Base-by-base conservation (phyloP, 2,797 vertebrate genomes). In the Mycteria americana region DNA sequence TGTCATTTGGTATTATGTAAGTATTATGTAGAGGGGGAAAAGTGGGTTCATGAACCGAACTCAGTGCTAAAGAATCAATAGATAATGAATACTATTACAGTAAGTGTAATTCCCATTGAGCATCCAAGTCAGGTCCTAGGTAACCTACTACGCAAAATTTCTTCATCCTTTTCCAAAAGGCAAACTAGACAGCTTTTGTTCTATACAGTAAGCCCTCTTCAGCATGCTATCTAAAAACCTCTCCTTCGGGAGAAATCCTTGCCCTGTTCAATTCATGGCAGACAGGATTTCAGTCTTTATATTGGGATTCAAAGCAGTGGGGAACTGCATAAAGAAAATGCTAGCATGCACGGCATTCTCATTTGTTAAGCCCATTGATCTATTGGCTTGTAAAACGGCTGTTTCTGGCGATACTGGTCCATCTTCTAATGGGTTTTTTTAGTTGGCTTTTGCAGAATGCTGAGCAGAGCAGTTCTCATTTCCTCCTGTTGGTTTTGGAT, bases 401-500 rank as follows among this genome's bases (percentile, higher is more conserved):
- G 91, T 72, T 95, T 81, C 82, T 96, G 87, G 69, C 0, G 18
- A 93, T 96, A 93, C 50, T 54, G 78, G 41, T 56, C 89, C 76
- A n/a, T 74, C 73, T 96, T 89, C 69, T 93, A 81, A 33, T 76
- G 79, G 87, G 57, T 89, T 56, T 69, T 70, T 77, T 77, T 86
- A 79, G 56, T 68, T 85, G 46, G 68, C 75, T 83, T 89, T 72
- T 95, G 68, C 46, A 94, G 81, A 83, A n/a, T 41, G 59, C 81
- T 81, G 86, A 80, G 64, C 68, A 93, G 81, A 93, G 50, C 78
- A 73, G 57, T 65, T 77, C 68, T 91, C 57, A 57, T 86, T 77
- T 93, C 87, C 54, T 94, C 22, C 53, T 96, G 91, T 93, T 97
- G 84, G 69, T 96, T 94, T 97, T 97, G 95, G 93, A 88, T 76